Percentiles rank a stretch among this genome's conserved stretches.
Conservation (phyloP, 2,797 vertebrate species). For the Hyperoplus immaculatus region DNA sequence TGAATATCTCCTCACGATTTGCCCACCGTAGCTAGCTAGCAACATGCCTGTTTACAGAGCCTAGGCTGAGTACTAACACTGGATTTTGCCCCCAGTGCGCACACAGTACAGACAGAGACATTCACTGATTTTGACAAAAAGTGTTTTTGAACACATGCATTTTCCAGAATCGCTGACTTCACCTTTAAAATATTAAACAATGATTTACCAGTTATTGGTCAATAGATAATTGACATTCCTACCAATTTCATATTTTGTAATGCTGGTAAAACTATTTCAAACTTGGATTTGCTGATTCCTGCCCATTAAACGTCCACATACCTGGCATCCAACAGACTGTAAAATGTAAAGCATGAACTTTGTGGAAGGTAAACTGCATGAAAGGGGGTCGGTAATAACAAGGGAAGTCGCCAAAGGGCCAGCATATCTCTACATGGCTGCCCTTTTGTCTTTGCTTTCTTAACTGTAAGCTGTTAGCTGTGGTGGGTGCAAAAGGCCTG, state of each 20-base stretch:
- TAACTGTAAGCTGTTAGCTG: constrained; percentile 27
- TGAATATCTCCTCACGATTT: no score
- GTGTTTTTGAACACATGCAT: no score
- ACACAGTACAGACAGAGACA: no score
- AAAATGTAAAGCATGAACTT: constrained; percentile 21
- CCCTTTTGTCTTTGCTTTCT: constrained; percentile 54
- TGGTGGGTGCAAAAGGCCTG: constrained; percentile 22
- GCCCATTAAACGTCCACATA: constrained; percentile 4
- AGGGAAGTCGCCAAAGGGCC: constrained; percentile 6
- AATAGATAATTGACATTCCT: neutral
- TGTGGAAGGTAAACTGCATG: constrained; percentile 20
- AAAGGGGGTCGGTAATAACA: neutral
- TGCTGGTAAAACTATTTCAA: neutral
- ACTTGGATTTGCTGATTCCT: constrained; percentile 9
- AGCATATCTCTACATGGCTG: constrained; percentile 3
- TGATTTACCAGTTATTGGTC: neutral
- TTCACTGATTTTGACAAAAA: no score
- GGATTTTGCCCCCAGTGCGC: no score
- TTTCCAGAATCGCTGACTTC: no score
- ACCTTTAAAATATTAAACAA: neutral
- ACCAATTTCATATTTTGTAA: neutral
- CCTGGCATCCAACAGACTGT: constrained; percentile 28
- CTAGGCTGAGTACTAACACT: no score
- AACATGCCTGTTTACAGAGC: no score
- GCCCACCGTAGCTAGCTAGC: no score